Percentiles rank a stretch among this genome's conserved stretches.
phyloP scores from a whole-genome alignment of 2,113 vertebrate genomes.

The Bambusicola thoracicus region DNA sequence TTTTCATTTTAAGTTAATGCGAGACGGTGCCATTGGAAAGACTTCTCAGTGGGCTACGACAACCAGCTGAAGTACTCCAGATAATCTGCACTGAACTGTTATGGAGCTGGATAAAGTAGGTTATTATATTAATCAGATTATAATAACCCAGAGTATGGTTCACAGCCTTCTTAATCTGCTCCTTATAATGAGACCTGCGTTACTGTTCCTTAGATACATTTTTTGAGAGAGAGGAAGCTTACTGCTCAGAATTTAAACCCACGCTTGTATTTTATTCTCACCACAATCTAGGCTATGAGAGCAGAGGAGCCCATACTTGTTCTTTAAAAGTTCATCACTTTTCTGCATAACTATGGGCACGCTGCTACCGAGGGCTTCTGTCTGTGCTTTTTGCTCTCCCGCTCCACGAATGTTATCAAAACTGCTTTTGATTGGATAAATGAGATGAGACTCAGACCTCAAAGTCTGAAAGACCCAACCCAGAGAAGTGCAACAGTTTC shows the following conservation, averaged over 20 bases:
- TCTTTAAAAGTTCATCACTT: not conserved
- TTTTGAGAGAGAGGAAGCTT: not conserved
- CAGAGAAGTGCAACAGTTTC: not conserved
- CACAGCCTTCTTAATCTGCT: not conserved
- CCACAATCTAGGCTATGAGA: not conserved
- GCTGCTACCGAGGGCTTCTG: not conserved
- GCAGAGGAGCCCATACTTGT: not conserved
- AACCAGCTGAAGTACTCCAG: not conserved
- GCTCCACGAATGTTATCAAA: not conserved
- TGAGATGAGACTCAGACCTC: not conserved
- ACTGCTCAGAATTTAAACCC: not conserved
- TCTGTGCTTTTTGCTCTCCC: not conserved
- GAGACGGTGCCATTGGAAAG: not conserved
- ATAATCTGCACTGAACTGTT: not conserved
- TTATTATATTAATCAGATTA: not conserved
- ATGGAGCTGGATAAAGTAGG: not conserved
- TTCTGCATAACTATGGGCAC: not conserved
- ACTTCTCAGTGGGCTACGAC: not conserved
- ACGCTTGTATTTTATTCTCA: accelerated
- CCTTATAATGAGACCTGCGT: not conserved
- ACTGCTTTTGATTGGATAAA: not conserved
- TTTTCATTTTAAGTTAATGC: not conserved
- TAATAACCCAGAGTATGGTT: not conserved
- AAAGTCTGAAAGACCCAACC: not conserved
- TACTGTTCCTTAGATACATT: not conserved